Conservation (phyloP, 2,113 vertebrate genomes). For the Cariama cristata region DNA sequence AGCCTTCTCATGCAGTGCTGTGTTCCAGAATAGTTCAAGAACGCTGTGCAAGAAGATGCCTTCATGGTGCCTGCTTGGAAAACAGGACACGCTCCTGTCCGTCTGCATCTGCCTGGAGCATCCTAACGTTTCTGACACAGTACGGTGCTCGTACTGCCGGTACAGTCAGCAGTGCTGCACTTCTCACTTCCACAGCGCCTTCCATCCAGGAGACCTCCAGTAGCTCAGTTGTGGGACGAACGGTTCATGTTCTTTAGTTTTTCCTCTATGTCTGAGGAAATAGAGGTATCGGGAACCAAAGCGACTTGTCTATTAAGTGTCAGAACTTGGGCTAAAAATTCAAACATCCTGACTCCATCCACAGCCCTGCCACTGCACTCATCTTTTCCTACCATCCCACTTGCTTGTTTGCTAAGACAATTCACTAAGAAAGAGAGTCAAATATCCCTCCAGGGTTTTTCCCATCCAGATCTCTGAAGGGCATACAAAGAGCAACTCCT, state of each 20-base stretch:
- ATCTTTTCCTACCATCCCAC: neutral
- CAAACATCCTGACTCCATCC: neutral
- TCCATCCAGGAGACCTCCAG: neutral
- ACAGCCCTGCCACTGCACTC: neutral
- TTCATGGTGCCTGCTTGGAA: neutral
- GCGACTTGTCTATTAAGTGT: neutral
- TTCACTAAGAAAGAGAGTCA: neutral
- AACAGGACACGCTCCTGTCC: neutral
- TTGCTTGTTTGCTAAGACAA: neutral
- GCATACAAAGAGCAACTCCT: neutral
- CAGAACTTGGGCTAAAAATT: neutral
- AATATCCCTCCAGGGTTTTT: neutral
- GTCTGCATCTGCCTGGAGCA: neutral
- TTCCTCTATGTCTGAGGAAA: neutral
- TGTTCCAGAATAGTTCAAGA: neutral
- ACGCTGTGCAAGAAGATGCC: neutral
- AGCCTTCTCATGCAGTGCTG: accelerated
- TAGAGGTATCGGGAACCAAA: neutral
- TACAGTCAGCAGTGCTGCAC: neutral
- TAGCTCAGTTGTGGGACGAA: neutral
- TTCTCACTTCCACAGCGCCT: neutral
- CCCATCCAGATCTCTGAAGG: neutral
- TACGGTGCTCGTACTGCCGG: neutral
- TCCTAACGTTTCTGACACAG: neutral
- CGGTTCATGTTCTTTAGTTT: neutral